Evolutionary conservation across 2,888 invertebrate species (phyloP).

Genomic region (Embidobia sp.): DNA sequence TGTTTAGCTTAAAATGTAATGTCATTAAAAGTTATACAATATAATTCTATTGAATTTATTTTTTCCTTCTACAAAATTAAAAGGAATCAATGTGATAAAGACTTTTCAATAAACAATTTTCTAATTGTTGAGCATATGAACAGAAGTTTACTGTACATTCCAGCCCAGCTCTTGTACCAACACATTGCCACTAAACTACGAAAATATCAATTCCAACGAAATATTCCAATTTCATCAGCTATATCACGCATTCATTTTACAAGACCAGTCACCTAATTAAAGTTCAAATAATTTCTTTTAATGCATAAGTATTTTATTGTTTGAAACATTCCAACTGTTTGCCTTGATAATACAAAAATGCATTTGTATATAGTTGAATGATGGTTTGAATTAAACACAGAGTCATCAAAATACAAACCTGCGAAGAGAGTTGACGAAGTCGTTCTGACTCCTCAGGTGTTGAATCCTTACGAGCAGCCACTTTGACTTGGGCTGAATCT

Average conservation of each 20-base stretch:
- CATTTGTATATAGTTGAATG: too few species aligned
- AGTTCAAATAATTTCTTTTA: neutral
- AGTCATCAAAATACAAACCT: slow-evolving; percentile 83
- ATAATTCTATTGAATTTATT: too few species aligned
- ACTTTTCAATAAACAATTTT: too few species aligned
- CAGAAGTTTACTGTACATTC: slow-evolving; percentile 31
- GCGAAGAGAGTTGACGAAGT: slow-evolving; percentile 93
- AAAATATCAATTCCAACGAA: slow-evolving; percentile 58
- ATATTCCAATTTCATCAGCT: slow-evolving; percentile 55
- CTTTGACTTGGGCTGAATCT: slow-evolving; percentile 95
- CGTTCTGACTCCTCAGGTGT: slow-evolving; percentile 92
- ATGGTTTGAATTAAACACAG: too few species aligned
- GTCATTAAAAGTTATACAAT: too few species aligned
- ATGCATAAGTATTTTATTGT: neutral
- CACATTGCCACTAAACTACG: slow-evolving; percentile 3
- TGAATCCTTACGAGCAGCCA: slow-evolving; percentile 94
- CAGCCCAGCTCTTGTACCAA: too few species aligned
- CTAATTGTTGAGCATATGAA: too few species aligned
- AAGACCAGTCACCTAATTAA: neutral
- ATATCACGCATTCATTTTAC: slow-evolving; percentile 60
- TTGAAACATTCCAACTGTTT: neutral
- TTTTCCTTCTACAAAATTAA: too few species aligned
- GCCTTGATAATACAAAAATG: too few species aligned
- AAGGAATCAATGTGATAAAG: too few species aligned
- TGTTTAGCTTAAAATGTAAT: too few species aligned